These are phyloP conservation scores for Oscheius sp. DNA, from an alignment of 2,888 invertebrate species.

Conservation along the genomic window DNA sequence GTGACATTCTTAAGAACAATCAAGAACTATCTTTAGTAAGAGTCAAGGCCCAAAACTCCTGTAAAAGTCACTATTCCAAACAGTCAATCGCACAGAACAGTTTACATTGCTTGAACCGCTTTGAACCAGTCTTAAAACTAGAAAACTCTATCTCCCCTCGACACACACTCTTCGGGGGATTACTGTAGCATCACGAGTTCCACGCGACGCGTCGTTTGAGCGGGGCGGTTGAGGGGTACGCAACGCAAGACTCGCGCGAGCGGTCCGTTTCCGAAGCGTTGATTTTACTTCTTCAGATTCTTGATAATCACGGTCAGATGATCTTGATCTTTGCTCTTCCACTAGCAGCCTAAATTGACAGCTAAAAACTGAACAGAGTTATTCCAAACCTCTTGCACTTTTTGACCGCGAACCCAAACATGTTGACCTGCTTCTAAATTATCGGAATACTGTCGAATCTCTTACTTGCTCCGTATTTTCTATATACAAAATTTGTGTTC, in stretches of 20 bases:
- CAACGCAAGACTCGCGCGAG: slow-evolving; percentile 29
- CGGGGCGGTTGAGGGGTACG: slow-evolving; percentile 33
- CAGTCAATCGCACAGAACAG: no score
- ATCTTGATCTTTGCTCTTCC: slow-evolving; percentile 22
- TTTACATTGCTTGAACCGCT: neutral
- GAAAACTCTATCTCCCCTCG: neutral
- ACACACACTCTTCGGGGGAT: neutral
- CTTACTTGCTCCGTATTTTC: neutral
- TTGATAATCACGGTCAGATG: slow-evolving; percentile 8
- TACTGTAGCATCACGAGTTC: slow-evolving; percentile 41
- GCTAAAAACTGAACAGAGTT: neutral
- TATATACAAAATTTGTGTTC: neutral
- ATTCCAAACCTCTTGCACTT: neutral
- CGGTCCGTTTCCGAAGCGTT: slow-evolving; percentile 40
- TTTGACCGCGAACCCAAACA: neutral
- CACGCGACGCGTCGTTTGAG: neutral
- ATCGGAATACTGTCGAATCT: slow-evolving; percentile 9
- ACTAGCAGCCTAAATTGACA: neutral
- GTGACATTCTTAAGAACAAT: no score
- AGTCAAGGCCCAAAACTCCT: no score
- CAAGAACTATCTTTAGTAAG: no score
- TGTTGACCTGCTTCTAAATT: slow-evolving; percentile 3
- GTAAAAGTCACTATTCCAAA: no score
- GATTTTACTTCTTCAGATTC: slow-evolving; percentile 37
- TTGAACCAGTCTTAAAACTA: neutral